Evolutionary conservation across 2,797 vertebrate species (phyloP).

Genomic region (Rhodeus uyekii): DNA sequence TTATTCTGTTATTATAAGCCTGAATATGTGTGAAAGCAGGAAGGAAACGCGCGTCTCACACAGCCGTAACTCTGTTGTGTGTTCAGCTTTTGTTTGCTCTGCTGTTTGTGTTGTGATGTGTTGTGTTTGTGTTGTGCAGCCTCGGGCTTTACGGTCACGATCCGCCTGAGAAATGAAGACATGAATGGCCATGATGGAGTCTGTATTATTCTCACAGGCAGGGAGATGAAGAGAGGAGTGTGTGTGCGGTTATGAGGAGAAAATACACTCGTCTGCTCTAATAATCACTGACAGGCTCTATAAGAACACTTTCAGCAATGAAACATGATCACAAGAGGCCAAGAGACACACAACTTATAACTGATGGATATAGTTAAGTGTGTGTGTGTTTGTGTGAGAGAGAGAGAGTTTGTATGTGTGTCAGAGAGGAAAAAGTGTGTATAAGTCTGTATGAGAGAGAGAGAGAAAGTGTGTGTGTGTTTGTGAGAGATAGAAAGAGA

Average conservation of each 20-base stretch:
- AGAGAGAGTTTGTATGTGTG: no score
- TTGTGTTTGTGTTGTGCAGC: not conserved
- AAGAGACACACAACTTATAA: not conserved
- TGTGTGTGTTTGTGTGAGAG: no score
- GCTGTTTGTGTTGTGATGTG: not conserved
- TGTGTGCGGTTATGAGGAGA: not conserved
- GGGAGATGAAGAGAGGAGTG: conserved; percentile 2
- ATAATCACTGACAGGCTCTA: conserved; percentile 7
- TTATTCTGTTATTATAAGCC: not conserved
- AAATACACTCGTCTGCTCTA: not conserved
- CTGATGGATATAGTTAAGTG: not conserved
- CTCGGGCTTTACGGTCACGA: not conserved
- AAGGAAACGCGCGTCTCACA: not conserved
- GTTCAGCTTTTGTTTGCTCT: not conserved
- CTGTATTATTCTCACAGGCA: not conserved
- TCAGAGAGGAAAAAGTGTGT: no score
- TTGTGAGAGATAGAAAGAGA: no score
- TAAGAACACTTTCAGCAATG: no score
- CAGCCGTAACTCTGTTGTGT: not conserved
- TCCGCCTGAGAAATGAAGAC: not conserved
- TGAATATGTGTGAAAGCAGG: not conserved
- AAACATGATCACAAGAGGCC: not conserved
- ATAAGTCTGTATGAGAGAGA: no score
- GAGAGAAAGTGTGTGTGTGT: not conserved
- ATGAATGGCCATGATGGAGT: not conserved